Base-by-base conservation (phyloP, 2,113 vertebrate species). In the Oncorhynchus tshawytscha region DNA sequence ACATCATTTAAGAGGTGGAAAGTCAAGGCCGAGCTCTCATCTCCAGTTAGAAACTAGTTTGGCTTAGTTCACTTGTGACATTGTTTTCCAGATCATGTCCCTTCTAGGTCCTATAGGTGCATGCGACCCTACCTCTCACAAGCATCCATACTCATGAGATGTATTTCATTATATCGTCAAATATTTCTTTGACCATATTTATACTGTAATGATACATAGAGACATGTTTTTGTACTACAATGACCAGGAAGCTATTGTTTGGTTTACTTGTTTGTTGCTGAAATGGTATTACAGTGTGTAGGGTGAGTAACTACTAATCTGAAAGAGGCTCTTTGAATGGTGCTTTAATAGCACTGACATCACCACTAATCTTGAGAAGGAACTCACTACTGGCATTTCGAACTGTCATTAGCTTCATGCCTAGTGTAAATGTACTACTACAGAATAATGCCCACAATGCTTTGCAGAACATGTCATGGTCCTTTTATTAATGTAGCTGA, bases 121-220 rank as follows among this genome's bases (percentile, higher is more conserved):
- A 75, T 78, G 77, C 75, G 82, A 91, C 82, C 81, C 92, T 94
- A 90, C 92, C 93, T 96, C 93, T 94, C 79, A 86, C 84, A 83
- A 85, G 74, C 86, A 83, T 85, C 83, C 90, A 82, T 78, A 74
- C 84, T 91, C 92, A 82, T 88, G 66, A 91, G 86, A 77, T 81
- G 77, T 76, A 65, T 84, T 94, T 54, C 88, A 80, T 78, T 90
- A 81, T 83, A 73, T 88, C 72, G 15, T 85, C 84, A 85, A 81
- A 83, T 92, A 90, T 93, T 92, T 90, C 90, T 93, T 93, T 94
- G 2, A 45, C 39, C 39, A 92, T 92, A 45, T 45, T 12, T 45
- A 45, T 92, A 45, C 78, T 84, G 76, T 89, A 87, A 85, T 87
- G 79, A 84, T 80, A 68, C 90, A 78, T 90, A 90, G 88, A 81